A percentile compares a stretch with the other conserved stretches of the same genome.
Evolutionary conservation across 2,797 vertebrate genomes (phyloP).

Genomic region (Adelosebastes latens): DNA sequence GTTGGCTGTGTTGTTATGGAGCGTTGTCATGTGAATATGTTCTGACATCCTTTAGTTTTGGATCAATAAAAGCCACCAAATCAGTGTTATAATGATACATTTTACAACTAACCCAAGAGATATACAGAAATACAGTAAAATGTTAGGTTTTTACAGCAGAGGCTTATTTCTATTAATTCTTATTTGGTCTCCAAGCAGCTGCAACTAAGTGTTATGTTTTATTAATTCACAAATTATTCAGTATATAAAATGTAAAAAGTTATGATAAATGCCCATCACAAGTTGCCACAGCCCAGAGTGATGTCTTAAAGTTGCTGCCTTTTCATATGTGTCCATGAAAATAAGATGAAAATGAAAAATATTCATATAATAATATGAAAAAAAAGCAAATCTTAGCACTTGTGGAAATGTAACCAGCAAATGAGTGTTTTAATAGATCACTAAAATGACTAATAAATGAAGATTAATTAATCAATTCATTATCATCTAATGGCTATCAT

Average conservation of each 20-base stretch:
- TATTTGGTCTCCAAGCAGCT: not conserved
- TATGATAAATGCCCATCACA: not conserved
- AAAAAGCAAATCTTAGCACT: not conserved
- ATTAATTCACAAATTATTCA: not conserved
- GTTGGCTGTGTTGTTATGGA: not conserved
- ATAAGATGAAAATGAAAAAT: not conserved
- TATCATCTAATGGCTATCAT: not conserved
- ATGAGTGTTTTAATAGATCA: not conserved
- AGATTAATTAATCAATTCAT: not conserved
- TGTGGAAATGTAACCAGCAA: not conserved
- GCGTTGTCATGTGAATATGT: not conserved
- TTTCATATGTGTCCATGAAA: not conserved
- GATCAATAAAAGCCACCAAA: not conserved
- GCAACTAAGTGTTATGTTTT: not conserved
- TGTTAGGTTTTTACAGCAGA: rapidly evolving
- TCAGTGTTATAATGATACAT: not conserved
- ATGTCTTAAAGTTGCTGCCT: not conserved
- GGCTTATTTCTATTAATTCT: not conserved
- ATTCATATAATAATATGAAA: not conserved
- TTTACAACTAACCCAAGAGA: not conserved
- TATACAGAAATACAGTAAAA: not conserved
- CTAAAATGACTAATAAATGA: not conserved
- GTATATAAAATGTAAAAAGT: not conserved
- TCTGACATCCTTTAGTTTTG: not conserved
- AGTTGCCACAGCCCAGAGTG: not conserved